These are phyloP conservation scores for Forbesichthys papilliferus DNA, from an alignment of 2,113 vertebrate species.

Conservation along the genomic window DNA sequence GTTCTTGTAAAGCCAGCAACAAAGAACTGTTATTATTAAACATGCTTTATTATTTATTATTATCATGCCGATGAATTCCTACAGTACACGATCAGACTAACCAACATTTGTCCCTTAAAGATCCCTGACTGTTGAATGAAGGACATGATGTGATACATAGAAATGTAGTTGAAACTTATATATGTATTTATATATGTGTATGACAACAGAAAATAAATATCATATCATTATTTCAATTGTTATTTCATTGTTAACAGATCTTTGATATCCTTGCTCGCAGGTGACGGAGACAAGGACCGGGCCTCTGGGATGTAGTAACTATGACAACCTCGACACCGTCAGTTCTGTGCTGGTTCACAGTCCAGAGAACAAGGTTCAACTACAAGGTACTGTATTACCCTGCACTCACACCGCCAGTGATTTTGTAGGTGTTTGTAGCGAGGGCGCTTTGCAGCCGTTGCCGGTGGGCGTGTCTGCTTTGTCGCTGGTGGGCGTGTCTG, in stretches of 20 bases:
- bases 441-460: too few relatives aligned
- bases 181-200: background rate
- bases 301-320: constrained; percentile 97
- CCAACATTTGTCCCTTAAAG: background rate
- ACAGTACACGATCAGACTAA: background rate
- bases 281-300: constrained; percentile 96
- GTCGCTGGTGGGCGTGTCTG: too few relatives aligned
- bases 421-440: background rate
- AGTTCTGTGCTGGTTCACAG: constrained; percentile 98
- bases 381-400: constrained; percentile 78
- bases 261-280: constrained; percentile 63
- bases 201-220: background rate
- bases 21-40: background rate
- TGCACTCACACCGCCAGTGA: background rate
- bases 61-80: background rate
- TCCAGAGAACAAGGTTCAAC: constrained; percentile 95
- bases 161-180: background rate
- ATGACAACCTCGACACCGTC: constrained; percentile 97
- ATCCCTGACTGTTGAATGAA: background rate
- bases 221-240: background rate
- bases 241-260: background rate
- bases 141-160: background rate
- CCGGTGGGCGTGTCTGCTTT: too few relatives aligned
- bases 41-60: background rate
- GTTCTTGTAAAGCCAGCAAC: background rate